Conservation (phyloP, 2,888 invertebrate species). For the Diadegma fenestrale region DNA sequence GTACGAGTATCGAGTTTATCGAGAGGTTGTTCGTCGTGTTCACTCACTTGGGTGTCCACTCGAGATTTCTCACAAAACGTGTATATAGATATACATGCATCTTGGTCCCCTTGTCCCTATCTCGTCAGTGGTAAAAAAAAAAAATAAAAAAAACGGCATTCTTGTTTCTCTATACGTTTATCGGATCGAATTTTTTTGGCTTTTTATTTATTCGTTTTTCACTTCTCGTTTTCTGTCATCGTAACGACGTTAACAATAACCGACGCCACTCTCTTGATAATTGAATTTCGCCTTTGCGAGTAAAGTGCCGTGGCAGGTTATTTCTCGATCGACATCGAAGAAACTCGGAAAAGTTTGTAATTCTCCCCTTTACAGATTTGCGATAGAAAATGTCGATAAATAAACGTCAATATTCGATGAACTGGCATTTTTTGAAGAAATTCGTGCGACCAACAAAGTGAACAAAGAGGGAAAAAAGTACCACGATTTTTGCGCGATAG, state of each 20-base stretch:
- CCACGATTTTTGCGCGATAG: background rate
- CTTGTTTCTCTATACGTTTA: conserved; percentile 30
- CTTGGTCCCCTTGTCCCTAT: conserved; percentile 42
- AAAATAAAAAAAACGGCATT: conserved; percentile 24
- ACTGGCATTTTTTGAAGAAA: background rate
- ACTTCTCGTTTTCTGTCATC: conserved; percentile 8
- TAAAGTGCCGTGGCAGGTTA: background rate
- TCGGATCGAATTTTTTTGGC: background rate
- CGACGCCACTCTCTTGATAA: conserved; percentile 25
- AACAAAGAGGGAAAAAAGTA: background rate
- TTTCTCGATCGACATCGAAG: background rate
- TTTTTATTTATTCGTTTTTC: background rate
- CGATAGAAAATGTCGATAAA: background rate
- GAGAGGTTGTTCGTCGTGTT: conserved; percentile 56
- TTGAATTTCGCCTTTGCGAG: conserved; percentile 31
- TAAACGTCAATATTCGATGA: too few relatives aligned
- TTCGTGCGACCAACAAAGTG: background rate
- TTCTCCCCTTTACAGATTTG: background rate
- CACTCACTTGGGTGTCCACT: conserved; percentile 58
- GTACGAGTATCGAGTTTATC: conserved; percentile 60
- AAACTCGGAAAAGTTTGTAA: background rate
- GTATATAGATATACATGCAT: conserved; percentile 26
- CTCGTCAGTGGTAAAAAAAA: conserved; percentile 12
- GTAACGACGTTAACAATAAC: conserved; percentile 26
- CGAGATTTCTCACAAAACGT: conserved; percentile 44